A percentile compares a stretch with the other conserved stretches of the same genome.
phyloP scores from a whole-genome alignment of 2,797 vertebrate genomes.

The Bryconaethiops microstoma region DNA sequence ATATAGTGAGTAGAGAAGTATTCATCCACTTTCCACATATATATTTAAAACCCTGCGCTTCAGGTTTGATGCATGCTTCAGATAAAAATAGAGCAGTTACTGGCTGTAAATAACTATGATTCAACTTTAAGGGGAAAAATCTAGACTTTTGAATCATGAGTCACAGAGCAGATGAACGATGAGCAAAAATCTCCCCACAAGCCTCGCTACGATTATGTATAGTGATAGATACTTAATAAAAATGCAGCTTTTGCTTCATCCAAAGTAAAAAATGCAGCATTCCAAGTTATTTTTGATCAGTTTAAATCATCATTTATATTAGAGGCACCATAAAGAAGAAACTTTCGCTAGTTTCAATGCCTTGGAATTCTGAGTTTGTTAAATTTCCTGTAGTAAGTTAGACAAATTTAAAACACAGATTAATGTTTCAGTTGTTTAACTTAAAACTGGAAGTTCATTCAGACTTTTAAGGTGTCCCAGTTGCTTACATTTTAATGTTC shows the following conservation, averaged over 20 bases:
- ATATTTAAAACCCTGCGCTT: conserved; percentile 16
- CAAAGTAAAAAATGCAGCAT: not conserved
- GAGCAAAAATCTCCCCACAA: conserved; percentile 21
- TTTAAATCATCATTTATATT: not conserved
- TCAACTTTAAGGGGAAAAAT: conserved; percentile 38
- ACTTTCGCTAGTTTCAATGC: no score
- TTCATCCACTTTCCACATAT: conserved; percentile 10
- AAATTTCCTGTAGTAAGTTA: no score
- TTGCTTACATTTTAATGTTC: no score
- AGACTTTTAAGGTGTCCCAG: no score
- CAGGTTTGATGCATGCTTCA: not conserved
- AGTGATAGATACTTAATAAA: not conserved
- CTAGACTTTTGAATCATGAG: conserved; percentile 32
- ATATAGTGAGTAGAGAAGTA: conserved; percentile 19
- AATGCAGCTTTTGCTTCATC: not conserved
- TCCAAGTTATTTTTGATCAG: not conserved
- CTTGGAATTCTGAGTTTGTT: no score
- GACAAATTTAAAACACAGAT: no score
- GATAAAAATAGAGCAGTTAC: conserved; percentile 14
- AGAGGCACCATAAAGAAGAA: no score
- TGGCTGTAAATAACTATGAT: conserved; percentile 39
- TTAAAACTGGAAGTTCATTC: no score
- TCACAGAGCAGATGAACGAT: conserved; percentile 33
- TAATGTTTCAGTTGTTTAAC: no score
- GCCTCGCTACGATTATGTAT: conserved; percentile 18